A percentile compares a stretch with the other conserved stretches of the same genome.
These are phyloP conservation scores for Smutsia temminckii DNA, from an alignment of 2,797 vertebrate genomes.

Conservation along the genomic window DNA sequence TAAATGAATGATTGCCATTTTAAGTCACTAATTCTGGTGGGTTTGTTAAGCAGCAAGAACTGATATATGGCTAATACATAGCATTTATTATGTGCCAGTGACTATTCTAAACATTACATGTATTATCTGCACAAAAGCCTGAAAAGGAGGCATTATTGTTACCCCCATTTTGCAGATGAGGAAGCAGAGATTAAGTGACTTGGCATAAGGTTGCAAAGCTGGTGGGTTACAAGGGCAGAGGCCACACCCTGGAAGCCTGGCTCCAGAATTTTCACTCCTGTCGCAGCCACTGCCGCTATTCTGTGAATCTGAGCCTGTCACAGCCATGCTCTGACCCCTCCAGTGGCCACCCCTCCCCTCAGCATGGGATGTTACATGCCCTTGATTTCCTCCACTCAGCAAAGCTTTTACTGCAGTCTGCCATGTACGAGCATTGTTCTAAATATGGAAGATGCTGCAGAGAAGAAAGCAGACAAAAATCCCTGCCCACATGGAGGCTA, in stretches of 20 bases:
- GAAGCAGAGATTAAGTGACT: neutral
- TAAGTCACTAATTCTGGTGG: neutral
- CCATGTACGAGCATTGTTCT: fast-evolving
- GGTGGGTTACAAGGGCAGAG: too few species aligned
- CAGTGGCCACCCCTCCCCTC: fast-evolving
- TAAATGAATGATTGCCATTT: neutral
- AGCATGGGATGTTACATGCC: fast-evolving
- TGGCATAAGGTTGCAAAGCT: neutral
- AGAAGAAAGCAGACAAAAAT: neutral
- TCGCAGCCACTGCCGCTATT: neutral
- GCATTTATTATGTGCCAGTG: neutral
- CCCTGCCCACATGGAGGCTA: neutral
- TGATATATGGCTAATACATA: fast-evolving
- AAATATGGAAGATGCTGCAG: neutral
- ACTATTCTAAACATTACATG: fast-evolving
- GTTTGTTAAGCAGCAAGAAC: neutral
- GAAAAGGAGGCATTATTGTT: fast-evolving
- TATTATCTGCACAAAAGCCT: neutral
- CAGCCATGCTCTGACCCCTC: neutral
- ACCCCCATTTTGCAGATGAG: neutral
- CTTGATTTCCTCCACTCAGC: neutral
- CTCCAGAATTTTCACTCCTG: neutral
- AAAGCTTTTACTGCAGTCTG: neutral
- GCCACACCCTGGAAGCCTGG: neutral
- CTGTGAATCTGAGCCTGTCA: neutral